These are phyloP conservation scores for Microtus richardsoni DNA, from an alignment of 2,113 vertebrate species.

Conservation along the genomic window DNA sequence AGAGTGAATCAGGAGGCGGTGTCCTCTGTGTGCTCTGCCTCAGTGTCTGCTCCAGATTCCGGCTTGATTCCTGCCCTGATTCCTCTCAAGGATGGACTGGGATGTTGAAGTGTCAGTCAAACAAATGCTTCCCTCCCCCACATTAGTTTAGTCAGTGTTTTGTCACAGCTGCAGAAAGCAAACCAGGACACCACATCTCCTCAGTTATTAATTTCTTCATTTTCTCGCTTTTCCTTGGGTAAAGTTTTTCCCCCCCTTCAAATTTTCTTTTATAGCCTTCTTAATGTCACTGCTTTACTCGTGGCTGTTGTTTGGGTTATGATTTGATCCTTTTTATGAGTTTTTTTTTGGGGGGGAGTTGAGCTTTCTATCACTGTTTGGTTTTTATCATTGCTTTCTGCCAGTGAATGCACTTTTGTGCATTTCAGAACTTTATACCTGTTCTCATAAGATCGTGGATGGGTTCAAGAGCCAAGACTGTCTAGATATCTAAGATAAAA, in stretches of 20 bases:
- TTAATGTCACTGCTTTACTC: not conserved
- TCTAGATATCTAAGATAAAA: conserved; percentile 24
- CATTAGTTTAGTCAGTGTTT: not conserved
- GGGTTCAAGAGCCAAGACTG: not conserved
- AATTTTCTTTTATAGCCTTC: conserved; percentile 23
- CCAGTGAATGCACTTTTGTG: conserved; percentile 20
- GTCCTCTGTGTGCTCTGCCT: not conserved
- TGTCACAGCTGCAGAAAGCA: not conserved
- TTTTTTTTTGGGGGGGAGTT: not conserved
- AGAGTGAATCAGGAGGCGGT: not conserved
- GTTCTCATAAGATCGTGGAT: conserved; percentile 57
- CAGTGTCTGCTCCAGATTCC: not conserved
- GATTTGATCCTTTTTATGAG: conserved; percentile 26
- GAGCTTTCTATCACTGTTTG: not conserved
- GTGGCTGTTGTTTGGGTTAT: conserved; percentile 24
- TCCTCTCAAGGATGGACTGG: not conserved
- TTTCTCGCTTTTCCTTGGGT: not conserved
- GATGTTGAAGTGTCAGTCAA: not conserved
- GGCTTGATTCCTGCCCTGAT: not conserved
- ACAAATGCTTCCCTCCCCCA: not conserved
- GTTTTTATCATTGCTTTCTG: conserved; percentile 34
- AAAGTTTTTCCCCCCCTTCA: not conserved
- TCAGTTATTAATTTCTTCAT: conserved; percentile 4
- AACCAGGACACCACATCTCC: not conserved
- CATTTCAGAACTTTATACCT: conserved; percentile 60